Conservation (phyloP, 2,113 vertebrate genomes). For the Otolemur garnettii region DNA sequence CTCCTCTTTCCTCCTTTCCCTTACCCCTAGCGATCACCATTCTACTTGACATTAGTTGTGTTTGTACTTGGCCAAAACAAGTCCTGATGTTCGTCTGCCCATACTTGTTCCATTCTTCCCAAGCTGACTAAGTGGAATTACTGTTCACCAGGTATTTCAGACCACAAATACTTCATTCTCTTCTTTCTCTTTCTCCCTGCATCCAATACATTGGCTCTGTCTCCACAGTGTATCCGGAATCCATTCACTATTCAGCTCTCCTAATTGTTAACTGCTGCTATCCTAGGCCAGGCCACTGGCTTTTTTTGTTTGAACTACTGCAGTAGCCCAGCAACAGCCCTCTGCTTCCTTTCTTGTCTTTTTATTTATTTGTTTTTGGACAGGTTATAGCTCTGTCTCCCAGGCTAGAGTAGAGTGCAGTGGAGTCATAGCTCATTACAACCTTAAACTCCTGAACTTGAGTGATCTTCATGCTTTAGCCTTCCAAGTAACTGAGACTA, state of each 20-base stretch:
- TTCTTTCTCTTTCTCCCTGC: not conserved
- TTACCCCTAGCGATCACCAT: not conserved
- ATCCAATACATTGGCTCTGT: not conserved
- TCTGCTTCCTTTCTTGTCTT: not conserved
- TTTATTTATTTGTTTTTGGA: too few species aligned
- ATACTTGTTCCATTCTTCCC: not conserved
- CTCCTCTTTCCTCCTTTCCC: not conserved
- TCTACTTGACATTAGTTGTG: not conserved
- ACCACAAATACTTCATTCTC: too few species aligned
- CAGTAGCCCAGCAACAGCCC: not conserved
- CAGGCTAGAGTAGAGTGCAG: too few species aligned
- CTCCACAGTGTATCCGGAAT: not conserved
- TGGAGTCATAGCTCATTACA: too few species aligned
- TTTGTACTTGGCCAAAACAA: not conserved
- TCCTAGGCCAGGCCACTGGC: not conserved
- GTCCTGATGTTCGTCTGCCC: not conserved
- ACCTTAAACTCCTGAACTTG: too few species aligned
- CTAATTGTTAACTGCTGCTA: not conserved
- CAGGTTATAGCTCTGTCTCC: too few species aligned
- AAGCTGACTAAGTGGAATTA: not conserved
- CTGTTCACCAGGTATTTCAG: not conserved
- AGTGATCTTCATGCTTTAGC: too few species aligned
- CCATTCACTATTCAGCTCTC: not conserved
- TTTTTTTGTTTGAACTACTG: accelerated
- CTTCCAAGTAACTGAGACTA: too few species aligned